A percentile compares a stretch with the other conserved stretches of the same genome.
phyloP scores from a whole-genome alignment of 1,140 invertebrate species.

The Caenorhabditis briggsae region DNA sequence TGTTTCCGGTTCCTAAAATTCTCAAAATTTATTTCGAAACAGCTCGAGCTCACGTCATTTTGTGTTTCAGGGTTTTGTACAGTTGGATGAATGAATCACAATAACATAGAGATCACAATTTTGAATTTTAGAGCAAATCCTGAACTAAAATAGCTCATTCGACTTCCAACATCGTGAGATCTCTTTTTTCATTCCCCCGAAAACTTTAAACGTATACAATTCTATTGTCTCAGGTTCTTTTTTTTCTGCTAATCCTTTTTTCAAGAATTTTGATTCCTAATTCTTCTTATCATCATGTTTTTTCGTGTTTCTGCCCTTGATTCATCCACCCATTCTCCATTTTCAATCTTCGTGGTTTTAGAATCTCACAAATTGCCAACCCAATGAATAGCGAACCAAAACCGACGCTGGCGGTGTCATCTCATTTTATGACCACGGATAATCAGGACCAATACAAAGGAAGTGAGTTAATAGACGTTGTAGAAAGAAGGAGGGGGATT shows the following conservation, averaged over 20 bases:
- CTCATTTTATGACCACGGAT: conserved; percentile 47
- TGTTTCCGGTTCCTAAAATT: neutral
- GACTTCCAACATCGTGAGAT: too few species aligned
- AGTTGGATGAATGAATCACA: too few species aligned
- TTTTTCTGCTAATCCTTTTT: too few species aligned
- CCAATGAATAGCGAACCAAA: conserved; percentile 42
- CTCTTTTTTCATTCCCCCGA: too few species aligned
- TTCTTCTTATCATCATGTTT: neutral
- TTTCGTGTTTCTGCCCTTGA: neutral
- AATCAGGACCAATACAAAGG: conserved; percentile 54
- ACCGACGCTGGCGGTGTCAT: conserved; percentile 23
- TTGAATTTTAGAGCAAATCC: too few species aligned
- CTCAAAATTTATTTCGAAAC: neutral
- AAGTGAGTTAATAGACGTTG: conserved; percentile 16
- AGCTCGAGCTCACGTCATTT: too few species aligned
- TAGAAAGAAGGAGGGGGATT: neutral
- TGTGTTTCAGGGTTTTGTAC: too few species aligned
- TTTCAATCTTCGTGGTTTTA: neutral
- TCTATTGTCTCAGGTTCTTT: conserved; percentile 1
- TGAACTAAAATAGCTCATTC: too few species aligned
- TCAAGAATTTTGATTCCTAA: neutral
- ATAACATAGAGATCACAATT: too few species aligned
- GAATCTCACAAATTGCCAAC: neutral
- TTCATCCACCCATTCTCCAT: neutral
- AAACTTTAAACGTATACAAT: too few species aligned